Evolutionary conservation across 2,797 vertebrate genomes (phyloP).

Genomic region (Tarsius wallacei): DNA sequence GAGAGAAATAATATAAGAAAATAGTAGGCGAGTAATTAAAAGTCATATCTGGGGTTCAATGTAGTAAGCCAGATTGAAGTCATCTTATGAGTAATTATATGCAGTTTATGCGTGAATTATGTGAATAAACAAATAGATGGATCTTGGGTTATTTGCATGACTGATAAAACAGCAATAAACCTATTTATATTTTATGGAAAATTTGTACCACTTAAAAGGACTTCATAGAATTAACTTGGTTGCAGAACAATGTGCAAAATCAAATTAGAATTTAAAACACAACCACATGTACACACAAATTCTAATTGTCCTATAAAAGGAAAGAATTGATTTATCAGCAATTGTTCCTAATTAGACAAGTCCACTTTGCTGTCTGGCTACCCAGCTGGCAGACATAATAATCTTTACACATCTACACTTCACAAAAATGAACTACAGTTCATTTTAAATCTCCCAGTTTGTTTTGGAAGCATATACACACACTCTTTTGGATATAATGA

Average conservation of each 20-base stretch:
- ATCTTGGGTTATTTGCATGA: conserved; percentile 76
- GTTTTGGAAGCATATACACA: conserved; percentile 57
- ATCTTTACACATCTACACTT: conserved; percentile 68
- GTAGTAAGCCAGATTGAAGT: conserved; percentile 36
- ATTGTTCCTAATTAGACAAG: conserved; percentile 81
- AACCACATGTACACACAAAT: conserved; percentile 60
- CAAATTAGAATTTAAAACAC: conserved; percentile 81
- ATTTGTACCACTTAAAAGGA: conserved; percentile 67
- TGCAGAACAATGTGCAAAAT: conserved; percentile 80
- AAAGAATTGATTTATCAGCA: conserved; percentile 78
- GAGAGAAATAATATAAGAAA: conserved; percentile 59
- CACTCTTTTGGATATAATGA: conserved; percentile 65
- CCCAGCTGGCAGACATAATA: conserved; percentile 76
- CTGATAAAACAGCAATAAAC: conserved; percentile 71
- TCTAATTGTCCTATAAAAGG: conserved; percentile 81
- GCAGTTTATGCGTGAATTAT: conserved; percentile 63
- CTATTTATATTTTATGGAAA: conserved; percentile 75
- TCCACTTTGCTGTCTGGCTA: conserved; percentile 70
- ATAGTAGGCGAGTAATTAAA: conserved; percentile 54
- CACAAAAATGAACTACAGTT: conserved; percentile 50
- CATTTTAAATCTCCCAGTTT: conserved; percentile 69
- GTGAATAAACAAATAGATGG: conserved; percentile 39
- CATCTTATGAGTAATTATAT: conserved; percentile 56
- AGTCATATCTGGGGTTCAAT: conserved; percentile 29
- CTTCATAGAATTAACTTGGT: conserved; percentile 78